Evolutionary conservation across 2,113 vertebrate species (phyloP).

Genomic region (Martes martes): DNA sequence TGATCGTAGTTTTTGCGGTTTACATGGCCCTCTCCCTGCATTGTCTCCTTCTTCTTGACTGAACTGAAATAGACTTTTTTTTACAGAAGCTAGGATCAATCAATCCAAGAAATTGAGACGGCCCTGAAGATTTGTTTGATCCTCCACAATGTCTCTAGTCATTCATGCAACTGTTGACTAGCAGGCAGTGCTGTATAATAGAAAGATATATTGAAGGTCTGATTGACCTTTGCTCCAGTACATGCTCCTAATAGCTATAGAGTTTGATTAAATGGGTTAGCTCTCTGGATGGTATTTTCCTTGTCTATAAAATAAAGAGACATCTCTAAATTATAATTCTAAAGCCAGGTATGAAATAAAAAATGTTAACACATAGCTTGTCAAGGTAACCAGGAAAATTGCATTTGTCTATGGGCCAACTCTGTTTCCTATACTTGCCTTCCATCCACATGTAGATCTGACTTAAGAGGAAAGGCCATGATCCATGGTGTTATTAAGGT

Average conservation of each 20-base stretch:
- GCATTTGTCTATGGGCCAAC: neutral
- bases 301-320: neutral
- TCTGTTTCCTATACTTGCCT: neutral
- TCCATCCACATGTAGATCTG: neutral
- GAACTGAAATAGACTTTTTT: neutral
- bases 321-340: neutral
- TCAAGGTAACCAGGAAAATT: neutral
- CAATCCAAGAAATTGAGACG: neutral
- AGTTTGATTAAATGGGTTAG: neutral
- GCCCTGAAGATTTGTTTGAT: neutral
- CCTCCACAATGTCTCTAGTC: neutral
- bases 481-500: neutral
- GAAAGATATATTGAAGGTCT: neutral
- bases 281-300: neutral
- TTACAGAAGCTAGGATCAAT: neutral
- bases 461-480: neutral
- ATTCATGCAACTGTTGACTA: neutral
- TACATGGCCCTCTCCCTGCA: neutral
- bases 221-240: neutral
- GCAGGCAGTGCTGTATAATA: neutral
- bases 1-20: neutral
- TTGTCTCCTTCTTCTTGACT: neutral
- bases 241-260: neutral
- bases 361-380: neutral
- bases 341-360: neutral